These are phyloP conservation scores for Sternarchorhynchus goeldii DNA, from an alignment of 2,797 vertebrate species.

Conservation along the genomic window DNA sequence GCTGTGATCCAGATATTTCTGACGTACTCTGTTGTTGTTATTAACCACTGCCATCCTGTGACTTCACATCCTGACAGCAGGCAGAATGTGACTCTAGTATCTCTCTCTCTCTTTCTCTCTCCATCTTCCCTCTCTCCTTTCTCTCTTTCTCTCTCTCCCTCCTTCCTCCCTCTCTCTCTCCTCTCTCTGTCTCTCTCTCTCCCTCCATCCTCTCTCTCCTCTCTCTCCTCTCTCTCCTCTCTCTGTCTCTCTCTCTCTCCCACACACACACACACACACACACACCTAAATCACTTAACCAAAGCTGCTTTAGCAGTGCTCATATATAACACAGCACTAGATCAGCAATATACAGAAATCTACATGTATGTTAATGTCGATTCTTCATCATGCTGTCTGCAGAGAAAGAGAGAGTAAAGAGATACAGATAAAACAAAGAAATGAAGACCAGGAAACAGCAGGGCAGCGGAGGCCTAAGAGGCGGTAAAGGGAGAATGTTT, in stretches of 20 bases:
- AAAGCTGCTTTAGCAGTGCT: slow-evolving; percentile 30
- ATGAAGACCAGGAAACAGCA: neutral
- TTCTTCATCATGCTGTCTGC: no score
- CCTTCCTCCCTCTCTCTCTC: no score
- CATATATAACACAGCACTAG: neutral
- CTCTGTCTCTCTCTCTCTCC: slow-evolving; percentile 12
- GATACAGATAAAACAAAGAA: neutral
- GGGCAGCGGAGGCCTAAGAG: neutral
- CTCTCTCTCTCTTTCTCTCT: slow-evolving; percentile 25
- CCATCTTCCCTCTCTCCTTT: no score
- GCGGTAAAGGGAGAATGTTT: neutral
- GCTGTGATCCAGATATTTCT: slow-evolving; percentile 70
- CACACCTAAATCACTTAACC: slow-evolving; percentile 16
- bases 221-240: no score
- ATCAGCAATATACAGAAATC: neutral
- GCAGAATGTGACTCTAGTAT: slow-evolving; percentile 72
- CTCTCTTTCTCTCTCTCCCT: slow-evolving; percentile 33
- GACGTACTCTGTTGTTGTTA: slow-evolving; percentile 63
- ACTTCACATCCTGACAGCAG: slow-evolving; percentile 68
- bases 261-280: slow-evolving; percentile 34
- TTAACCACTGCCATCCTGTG: slow-evolving; percentile 68
- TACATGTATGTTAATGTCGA: neutral
- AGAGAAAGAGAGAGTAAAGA: neutral
- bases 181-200: slow-evolving; percentile 14
- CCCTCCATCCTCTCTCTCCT: neutral